phyloP scores from a whole-genome alignment of 2,888 invertebrate genomes.

The Siphlonurus alternatus region DNA sequence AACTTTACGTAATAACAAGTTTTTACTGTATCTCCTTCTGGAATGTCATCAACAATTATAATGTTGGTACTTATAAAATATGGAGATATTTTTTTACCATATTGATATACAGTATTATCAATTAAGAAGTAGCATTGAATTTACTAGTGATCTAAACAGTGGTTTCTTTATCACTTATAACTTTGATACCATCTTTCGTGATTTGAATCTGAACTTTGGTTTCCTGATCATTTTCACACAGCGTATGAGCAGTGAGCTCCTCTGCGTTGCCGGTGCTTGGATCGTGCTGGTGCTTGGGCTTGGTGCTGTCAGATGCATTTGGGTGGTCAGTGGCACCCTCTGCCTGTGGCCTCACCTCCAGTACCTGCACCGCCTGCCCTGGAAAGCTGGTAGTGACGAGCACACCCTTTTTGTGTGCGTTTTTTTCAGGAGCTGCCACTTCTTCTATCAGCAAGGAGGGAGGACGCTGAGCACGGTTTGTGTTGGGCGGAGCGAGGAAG shows the following conservation, averaged over 20 bases:
- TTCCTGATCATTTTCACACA: conserved; percentile 3
- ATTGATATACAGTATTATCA: too few relatives aligned
- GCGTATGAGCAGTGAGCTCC: conserved; percentile 14
- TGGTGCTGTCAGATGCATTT: not conserved
- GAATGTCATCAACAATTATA: too few relatives aligned
- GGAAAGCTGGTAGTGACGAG: conserved; percentile 12
- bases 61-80: too few relatives aligned
- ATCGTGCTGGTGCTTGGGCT: not conserved
- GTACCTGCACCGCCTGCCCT: conserved; percentile 15
- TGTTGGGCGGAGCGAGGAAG: not conserved
- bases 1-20: too few relatives aligned
- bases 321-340: not conserved
- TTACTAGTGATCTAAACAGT: conserved; percentile 31
- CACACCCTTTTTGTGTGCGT: conserved; percentile 21
- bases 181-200: conserved; percentile 60
- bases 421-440: conserved; percentile 21
- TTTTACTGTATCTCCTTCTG: too few relatives aligned
- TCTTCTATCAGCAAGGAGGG: not conserved
- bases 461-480: not conserved
- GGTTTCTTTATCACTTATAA: conserved; percentile 62
- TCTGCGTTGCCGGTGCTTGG: conserved; percentile 7
- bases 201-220: conserved; percentile 46
- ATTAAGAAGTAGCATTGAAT: too few relatives aligned
- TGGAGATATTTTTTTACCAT: too few relatives aligned
- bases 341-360: conserved; percentile 12